Base-by-base conservation (phyloP, 2,797 vertebrate species). In the Chiroxiphia lanceolata region DNA sequence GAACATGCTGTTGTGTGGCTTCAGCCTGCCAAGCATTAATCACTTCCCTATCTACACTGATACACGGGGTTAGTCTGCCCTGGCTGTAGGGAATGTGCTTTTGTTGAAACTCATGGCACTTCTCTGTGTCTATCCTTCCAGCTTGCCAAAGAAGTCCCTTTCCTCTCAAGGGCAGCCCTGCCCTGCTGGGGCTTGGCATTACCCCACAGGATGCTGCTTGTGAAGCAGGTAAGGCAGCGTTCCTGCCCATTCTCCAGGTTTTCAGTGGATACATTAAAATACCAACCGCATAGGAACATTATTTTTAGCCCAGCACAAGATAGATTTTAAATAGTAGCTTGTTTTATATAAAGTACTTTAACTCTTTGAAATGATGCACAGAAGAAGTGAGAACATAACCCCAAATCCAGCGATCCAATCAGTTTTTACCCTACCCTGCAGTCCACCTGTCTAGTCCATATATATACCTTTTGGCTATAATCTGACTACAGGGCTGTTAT, bases 151-250 rank as follows among this genome's bases (percentile, higher is more conserved):
- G 6, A 36, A 7, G 6, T 31, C 13, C 7, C 11, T n/a, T 61
- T 86, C 16, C 31, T 67, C 45, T 64, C 45, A 68, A 71, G 31
- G 11, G 10, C 45, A 78, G 6, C 48, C 25, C 47, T 83, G 27
- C 3, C 15, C 45, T 74, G 9, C 34, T n/a, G 60, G n/a, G 16
- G 3, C 65, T 47, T 71, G 44, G 19, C 34, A 13, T 5, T 23
- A 16, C 5, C 13, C 7, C 3, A 1, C 5, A 47, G 9, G 12
- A 4, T 42, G 11, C 3, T n/a, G 20, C 6, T 15, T 13, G 14
- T 42, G 34, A 47, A 22, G 27, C 10, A 45, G 15, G 7, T 33
- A 25, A 63, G 3, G 13, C 3, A 67, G 7, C 1, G 0, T 27
- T 89, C 36, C 59, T 71, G 27, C 31, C 48, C 8, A 4, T 82